Evolutionary conservation across 2,888 invertebrate species (phyloP).

Genomic region (Drosophila greeni): DNA sequence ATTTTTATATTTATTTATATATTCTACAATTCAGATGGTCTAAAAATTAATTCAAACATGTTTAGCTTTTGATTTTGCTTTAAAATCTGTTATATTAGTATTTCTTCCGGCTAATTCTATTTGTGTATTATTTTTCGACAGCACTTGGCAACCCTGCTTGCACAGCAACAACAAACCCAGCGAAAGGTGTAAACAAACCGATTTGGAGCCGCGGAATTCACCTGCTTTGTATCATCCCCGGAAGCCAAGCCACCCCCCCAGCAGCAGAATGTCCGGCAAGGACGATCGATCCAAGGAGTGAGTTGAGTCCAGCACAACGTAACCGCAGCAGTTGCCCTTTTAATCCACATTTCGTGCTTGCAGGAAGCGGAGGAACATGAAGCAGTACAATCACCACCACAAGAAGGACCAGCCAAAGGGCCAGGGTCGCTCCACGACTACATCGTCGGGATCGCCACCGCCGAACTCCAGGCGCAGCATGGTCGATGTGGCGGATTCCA

Average conservation of each 20-base stretch:
- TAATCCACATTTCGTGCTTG: not conserved
- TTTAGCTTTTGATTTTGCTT: not conserved
- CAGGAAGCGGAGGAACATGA: slow-evolving; percentile 76
- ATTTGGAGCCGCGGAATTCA: slow-evolving; percentile 12
- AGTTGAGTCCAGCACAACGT: slow-evolving; percentile 43
- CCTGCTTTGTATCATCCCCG: slow-evolving; percentile 9
- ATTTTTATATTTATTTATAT: not conserved
- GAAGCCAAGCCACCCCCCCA: slow-evolving; percentile 9
- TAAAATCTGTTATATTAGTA: too few species aligned
- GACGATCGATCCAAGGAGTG: slow-evolving; percentile 77
- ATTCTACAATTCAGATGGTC: too few species aligned
- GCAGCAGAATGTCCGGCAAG: slow-evolving; percentile 68
- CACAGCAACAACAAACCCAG: slow-evolving; percentile 25
- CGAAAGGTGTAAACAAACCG: slow-evolving; percentile 28
- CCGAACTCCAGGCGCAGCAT: slow-evolving; percentile 66
- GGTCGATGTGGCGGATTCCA: slow-evolving; percentile 77
- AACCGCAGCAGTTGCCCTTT: slow-evolving; percentile 12
- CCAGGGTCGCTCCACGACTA: slow-evolving; percentile 45
- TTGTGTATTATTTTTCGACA: not conserved
- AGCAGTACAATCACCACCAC: slow-evolving; percentile 59
- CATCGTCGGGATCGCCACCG: slow-evolving; percentile 71
- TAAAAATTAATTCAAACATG: too few species aligned
- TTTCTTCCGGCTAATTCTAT: not conserved
- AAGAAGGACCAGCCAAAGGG: slow-evolving; percentile 50
- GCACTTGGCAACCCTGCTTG: not conserved